These are phyloP conservation scores for Tympanuchus pallidicinctus DNA, from an alignment of 2,113 vertebrate species.

Conservation along the genomic window DNA sequence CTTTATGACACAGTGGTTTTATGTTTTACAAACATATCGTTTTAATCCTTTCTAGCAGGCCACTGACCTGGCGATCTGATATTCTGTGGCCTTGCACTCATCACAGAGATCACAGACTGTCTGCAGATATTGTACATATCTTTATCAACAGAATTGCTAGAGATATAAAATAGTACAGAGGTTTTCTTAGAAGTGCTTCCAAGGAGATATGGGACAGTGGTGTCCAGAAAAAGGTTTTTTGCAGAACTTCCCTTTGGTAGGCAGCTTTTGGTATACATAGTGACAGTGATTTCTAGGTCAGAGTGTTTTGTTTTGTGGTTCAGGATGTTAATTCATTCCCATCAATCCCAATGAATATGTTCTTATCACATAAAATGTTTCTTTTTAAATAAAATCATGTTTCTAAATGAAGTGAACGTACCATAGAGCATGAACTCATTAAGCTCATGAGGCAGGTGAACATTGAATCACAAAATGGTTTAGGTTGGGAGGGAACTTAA, in stretches of 20 bases:
- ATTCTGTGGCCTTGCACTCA: background rate
- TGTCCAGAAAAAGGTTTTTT: background rate
- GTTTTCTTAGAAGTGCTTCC: background rate
- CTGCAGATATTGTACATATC: background rate
- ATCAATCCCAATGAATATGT: background rate
- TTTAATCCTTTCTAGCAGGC: conserved; percentile 2
- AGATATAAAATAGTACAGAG: background rate
- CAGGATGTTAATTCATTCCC: background rate
- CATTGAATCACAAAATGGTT: background rate
- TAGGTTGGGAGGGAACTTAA: background rate
- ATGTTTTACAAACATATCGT: background rate
- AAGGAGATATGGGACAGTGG: background rate
- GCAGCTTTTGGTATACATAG: background rate
- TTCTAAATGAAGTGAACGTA: background rate
- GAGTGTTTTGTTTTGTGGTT: background rate
- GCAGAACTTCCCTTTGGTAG: background rate
- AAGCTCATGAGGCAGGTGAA: background rate
- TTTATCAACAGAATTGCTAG: background rate
- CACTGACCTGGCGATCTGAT: background rate
- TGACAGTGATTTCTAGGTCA: background rate
- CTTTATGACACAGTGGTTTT: background rate
- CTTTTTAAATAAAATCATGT: background rate
- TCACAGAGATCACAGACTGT: background rate
- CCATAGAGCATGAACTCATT: background rate
- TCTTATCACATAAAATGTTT: background rate